These are phyloP conservation scores for Natrix natrix DNA, from an alignment of 2,797 vertebrate genomes.

Conservation along the genomic window DNA sequence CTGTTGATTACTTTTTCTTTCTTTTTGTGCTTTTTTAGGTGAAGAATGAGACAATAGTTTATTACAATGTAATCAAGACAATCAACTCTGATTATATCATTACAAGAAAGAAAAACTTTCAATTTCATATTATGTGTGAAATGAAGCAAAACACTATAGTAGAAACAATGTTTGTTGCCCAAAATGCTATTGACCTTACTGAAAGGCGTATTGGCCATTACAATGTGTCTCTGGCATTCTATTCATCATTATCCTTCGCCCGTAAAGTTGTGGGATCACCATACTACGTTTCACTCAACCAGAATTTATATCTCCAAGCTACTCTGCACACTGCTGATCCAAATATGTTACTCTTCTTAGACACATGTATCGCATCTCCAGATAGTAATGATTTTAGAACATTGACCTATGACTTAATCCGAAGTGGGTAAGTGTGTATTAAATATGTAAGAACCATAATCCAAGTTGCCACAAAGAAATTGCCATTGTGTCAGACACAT, in stretches of 20 bases:
- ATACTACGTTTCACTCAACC: conserved; percentile 72
- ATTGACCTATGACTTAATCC: conserved; percentile 73
- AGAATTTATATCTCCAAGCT: conserved; percentile 73
- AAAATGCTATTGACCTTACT: background rate
- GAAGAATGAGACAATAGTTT: conserved; percentile 30
- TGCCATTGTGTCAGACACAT: background rate
- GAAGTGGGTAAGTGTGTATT: conserved; percentile 68
- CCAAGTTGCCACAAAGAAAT: background rate
- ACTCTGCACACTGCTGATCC: conserved; percentile 50
- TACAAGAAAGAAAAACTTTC: conserved; percentile 29
- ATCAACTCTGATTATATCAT: conserved; percentile 14
- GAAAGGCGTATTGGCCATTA: conserved; percentile 43
- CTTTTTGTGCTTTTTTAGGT: conserved; percentile 24
- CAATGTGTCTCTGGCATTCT: conserved; percentile 75
- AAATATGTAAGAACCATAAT: background rate
- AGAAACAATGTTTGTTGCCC: conserved; percentile 25
- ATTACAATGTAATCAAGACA: conserved; percentile 42
- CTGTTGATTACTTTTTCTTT: background rate
- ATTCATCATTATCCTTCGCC: conserved; percentile 67
- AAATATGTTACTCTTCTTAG: conserved; percentile 71
- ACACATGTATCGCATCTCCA: conserved; percentile 78
- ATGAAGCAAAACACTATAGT: conserved; percentile 42
- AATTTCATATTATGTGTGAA: conserved; percentile 38
- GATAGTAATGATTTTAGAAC: conserved; percentile 65
- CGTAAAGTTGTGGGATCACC: conserved; percentile 64